Conservation (phyloP, 2,113 vertebrate species). For the Protobothrops mucrosquamatus region DNA sequence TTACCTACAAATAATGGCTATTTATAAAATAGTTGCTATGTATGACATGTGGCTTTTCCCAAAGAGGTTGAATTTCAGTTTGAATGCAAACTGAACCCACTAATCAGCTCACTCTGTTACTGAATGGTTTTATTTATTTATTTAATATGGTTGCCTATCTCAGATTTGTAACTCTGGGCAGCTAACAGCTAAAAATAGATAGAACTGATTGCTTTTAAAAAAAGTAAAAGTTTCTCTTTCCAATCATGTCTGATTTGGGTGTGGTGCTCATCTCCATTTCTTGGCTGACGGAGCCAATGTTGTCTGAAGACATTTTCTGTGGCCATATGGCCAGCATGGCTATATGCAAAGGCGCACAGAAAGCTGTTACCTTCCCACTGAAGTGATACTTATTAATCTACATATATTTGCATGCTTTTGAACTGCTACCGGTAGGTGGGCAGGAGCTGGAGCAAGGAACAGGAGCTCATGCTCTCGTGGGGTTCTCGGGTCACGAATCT, state of each 20-base stretch:
- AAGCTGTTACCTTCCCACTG: neutral
- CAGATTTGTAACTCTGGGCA: neutral
- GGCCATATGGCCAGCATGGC: neutral
- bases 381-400: neutral
- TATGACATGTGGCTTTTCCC: neutral
- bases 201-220: neutral
- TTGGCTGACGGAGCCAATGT: neutral
- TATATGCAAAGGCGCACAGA: neutral
- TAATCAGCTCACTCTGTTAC: neutral
- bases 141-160: neutral
- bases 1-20: neutral
- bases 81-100: neutral
- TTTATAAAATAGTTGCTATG: neutral
- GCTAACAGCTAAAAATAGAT: neutral
- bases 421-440: neutral
- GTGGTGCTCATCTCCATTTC: neutral
- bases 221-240: too few relatives aligned
- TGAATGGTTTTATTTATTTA: neutral
- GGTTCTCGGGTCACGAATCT: neutral
- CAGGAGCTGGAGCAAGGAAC: neutral
- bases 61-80: neutral
- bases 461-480: neutral
- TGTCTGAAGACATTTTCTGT: neutral
- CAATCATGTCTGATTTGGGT: neutral
- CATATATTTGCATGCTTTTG: neutral